Conservation (phyloP, 2,113 vertebrate genomes). For the Hipposideros armiger region DNA sequence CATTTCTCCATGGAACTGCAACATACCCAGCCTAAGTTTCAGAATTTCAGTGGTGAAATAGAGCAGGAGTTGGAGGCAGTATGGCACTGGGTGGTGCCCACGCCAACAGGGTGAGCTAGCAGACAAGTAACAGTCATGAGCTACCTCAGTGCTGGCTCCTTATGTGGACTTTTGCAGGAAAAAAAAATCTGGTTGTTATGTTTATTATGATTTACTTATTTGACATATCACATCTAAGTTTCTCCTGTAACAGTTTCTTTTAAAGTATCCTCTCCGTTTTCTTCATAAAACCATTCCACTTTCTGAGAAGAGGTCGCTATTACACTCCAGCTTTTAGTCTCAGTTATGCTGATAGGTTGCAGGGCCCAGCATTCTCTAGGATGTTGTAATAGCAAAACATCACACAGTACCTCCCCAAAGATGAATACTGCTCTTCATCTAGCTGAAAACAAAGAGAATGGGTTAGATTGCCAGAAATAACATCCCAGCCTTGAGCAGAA, state of each 20-base stretch:
- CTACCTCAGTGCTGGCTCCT: not conserved
- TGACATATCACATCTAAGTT: not conserved
- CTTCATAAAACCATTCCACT: not conserved
- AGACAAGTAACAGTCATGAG: not conserved
- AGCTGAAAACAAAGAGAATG: not conserved
- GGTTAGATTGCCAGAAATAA: not conserved
- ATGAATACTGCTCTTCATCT: not conserved
- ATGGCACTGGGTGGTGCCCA: fast-evolving
- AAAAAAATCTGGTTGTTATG: not conserved
- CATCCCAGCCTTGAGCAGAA: not conserved
- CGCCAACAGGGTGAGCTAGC: not conserved
- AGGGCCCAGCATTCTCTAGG: not conserved
- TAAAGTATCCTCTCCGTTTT: not conserved
- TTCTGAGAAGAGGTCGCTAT: not conserved
- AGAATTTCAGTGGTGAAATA: not conserved
- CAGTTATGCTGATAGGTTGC: too few species aligned
- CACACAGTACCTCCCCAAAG: not conserved
- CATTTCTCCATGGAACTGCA: not conserved
- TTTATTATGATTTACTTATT: not conserved
- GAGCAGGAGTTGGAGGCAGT: not conserved
- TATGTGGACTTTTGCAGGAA: not conserved
- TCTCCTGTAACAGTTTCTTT: not conserved
- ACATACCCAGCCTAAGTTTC: not conserved
- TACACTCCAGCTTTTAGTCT: not conserved
- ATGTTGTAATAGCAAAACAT: not conserved